These are phyloP conservation scores for Parnassius smintheus DNA, from an alignment of 2,888 invertebrate species.

Conservation along the genomic window DNA sequence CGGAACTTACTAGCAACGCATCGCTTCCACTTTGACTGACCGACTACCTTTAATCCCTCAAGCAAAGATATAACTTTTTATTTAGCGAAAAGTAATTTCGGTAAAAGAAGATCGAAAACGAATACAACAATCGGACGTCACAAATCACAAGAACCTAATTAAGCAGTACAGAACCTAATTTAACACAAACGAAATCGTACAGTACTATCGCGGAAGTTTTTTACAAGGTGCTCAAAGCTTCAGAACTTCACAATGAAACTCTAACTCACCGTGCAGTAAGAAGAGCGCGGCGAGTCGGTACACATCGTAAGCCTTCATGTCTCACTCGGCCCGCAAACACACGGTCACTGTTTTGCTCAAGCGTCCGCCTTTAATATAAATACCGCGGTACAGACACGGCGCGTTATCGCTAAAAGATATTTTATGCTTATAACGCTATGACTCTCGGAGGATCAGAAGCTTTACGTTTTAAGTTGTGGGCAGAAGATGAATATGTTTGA, in stretches of 20 bases:
- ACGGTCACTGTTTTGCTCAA: slow-evolving; percentile 17
- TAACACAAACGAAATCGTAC: background rate
- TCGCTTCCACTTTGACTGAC: too few species aligned
- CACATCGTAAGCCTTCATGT: slow-evolving; percentile 21
- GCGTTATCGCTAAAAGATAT: background rate
- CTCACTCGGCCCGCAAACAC: slow-evolving; percentile 21
- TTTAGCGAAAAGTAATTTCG: too few species aligned
- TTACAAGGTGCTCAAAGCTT: background rate
- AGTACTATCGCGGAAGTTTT: background rate
- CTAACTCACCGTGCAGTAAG: slow-evolving; percentile 25
- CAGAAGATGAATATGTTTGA: too few species aligned
- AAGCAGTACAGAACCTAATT: background rate
- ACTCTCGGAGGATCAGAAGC: slow-evolving; percentile 8
- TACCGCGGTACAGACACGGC: slow-evolving; percentile 17
- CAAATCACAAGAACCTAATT: background rate
- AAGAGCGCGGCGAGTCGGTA: slow-evolving; percentile 9
- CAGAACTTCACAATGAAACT: slow-evolving; percentile 9
- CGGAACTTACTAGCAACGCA: too few species aligned
- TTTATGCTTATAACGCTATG: slow-evolving; percentile 6
- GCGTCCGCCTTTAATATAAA: slow-evolving; percentile 18
- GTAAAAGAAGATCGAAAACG: too few species aligned
- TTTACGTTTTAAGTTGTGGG: too few species aligned
- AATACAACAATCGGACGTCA: background rate
- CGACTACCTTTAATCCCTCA: too few species aligned
- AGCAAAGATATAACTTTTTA: too few species aligned